A percentile compares a stretch with the other conserved stretches of the same genome.
phyloP scores from a whole-genome alignment of 2,888 invertebrate species.

The Sympetrum striolatum region DNA sequence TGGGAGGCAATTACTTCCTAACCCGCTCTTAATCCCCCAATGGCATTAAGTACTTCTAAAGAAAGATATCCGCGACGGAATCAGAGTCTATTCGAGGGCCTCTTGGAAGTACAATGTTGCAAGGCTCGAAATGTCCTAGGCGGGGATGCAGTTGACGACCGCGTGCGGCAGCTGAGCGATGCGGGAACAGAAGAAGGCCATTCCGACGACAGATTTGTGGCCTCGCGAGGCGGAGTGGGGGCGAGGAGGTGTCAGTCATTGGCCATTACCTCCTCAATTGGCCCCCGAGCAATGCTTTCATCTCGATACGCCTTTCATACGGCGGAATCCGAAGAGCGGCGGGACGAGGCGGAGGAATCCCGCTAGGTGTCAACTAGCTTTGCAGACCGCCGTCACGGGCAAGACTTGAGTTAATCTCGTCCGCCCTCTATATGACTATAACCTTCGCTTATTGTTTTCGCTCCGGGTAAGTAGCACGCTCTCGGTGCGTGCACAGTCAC shows the following conservation, averaged over 20 bases:
- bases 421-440: conserved; percentile 20
- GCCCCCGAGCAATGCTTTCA: neutral
- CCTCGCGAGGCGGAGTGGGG: neutral
- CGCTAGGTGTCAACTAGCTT: neutral
- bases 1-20: neutral
- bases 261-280: neutral
- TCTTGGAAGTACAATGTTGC: no score
- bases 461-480: neutral
- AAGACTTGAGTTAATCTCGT: conserved; percentile 1
- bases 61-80: neutral
- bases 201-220: no score
- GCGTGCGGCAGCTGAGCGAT: no score
- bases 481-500: conserved; percentile 22
- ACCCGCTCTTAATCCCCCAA: neutral
- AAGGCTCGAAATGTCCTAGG: neutral
- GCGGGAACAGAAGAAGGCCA: no score
- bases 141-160: no score
- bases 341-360: neutral
- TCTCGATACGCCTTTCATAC: neutral
- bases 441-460: conserved; percentile 36
- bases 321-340: neutral
- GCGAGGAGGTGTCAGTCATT: neutral
- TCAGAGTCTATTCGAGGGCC: no score
- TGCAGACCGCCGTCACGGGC: neutral
- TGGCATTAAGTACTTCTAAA: neutral